Conservation (phyloP, 2,113 vertebrate genomes). For the Spizaetus ornatus region DNA sequence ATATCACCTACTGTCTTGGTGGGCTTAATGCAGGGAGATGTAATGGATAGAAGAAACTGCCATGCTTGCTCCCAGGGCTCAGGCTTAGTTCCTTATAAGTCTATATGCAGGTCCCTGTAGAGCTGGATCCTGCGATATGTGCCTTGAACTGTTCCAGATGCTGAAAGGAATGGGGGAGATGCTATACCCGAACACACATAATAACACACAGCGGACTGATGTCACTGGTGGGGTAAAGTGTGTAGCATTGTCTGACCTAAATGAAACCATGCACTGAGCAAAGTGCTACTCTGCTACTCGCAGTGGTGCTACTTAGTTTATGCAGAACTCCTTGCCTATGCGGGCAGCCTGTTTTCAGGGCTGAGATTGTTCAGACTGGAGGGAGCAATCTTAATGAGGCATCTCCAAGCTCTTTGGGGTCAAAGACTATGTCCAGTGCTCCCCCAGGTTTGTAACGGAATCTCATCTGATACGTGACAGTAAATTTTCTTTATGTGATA, state of each 20-base stretch:
- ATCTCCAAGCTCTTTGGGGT: background rate
- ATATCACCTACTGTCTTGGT: background rate
- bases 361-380: background rate
- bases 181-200: background rate
- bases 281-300: background rate
- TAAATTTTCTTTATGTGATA: background rate
- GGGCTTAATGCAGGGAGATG: background rate
- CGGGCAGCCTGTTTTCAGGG: no score
- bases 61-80: background rate
- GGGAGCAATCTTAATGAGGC: background rate
- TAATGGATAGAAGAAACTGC: background rate
- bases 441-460: background rate
- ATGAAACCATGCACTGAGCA: background rate
- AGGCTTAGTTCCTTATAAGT: background rate
- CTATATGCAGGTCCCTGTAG: background rate
- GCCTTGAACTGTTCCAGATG: background rate
- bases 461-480: background rate
- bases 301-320: background rate
- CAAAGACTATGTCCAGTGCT: background rate
- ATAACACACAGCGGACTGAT: rapidly evolving
- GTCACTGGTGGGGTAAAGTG: background rate
- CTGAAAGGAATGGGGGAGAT: background rate
- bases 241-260: background rate
- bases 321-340: background rate
- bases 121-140: background rate